Percentiles rank a stretch among this genome's conserved stretches.
Evolutionary conservation across 2,888 invertebrate genomes (phyloP).

Genomic region (Drosophila hawaiiensis): DNA sequence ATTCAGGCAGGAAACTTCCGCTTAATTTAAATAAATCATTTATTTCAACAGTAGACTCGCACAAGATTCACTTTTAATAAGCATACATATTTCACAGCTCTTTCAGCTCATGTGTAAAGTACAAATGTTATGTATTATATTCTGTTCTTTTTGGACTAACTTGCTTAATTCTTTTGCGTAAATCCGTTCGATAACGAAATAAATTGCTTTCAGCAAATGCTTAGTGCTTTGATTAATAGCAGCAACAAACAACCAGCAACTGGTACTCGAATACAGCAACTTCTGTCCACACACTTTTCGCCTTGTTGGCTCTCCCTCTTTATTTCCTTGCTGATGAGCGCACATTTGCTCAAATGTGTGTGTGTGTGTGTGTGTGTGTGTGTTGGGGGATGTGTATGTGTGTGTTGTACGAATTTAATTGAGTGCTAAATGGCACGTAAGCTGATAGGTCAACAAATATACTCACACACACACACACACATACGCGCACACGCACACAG

Average conservation of each 20-base stretch:
- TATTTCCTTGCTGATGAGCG: conserved; percentile 70
- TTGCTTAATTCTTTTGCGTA: conserved; percentile 60
- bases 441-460: conserved; percentile 79
- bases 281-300: conserved; percentile 34
- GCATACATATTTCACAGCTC: conserved; percentile 15
- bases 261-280: conserved; percentile 42
- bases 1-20: conserved; percentile 3
- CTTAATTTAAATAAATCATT: conserved; percentile 63
- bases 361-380: conserved; percentile 36
- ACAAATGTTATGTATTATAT: background rate
- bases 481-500: conserved; percentile 17
- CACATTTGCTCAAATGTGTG: conserved; percentile 69
- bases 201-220: conserved; percentile 81
- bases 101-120: conserved; percentile 1
- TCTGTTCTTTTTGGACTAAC: conserved; percentile 21
- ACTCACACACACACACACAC: conserved; percentile 12
- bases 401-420: conserved; percentile 80
- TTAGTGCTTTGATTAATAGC: conserved; percentile 78
- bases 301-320: conserved; percentile 35
- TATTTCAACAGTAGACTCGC: conserved; percentile 10
- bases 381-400: conserved; percentile 42
- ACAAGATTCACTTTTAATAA: conserved; percentile 39
- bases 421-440: conserved; percentile 85
- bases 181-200: conserved; percentile 78
- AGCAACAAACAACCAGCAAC: conserved; percentile 44